Conservation (phyloP, 2,113 vertebrate species). For the Pachycephala philippinensis region DNA sequence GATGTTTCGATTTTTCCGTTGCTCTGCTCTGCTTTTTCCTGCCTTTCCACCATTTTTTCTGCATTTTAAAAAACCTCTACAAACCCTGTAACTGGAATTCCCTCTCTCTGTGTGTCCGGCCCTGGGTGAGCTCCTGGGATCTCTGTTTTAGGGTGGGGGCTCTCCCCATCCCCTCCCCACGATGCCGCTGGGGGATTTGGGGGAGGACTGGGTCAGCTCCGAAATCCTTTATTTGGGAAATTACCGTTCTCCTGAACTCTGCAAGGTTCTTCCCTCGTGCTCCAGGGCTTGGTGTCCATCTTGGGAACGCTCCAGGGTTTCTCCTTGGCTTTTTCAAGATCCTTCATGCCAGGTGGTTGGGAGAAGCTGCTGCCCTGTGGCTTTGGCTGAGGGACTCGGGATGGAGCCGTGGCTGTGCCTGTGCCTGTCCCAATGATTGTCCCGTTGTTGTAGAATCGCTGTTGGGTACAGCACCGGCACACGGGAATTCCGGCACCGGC, state of each 20-base stretch:
- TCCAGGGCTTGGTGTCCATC: not conserved
- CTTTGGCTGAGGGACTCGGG: not conserved
- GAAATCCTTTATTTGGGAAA: not conserved
- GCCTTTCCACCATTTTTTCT: not conserved
- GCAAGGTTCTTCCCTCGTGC: not conserved
- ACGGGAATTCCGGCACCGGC: not conserved
- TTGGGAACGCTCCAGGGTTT: not conserved
- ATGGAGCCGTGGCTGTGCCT: not conserved
- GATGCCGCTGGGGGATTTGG: not conserved
- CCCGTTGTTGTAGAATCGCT: accelerated
- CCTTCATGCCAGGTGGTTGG: accelerated
- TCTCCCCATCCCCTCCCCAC: accelerated
- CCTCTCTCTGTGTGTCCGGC: accelerated
- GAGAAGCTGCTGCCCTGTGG: not conserved
- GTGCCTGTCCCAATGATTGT: accelerated
- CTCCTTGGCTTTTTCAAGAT: not conserved
- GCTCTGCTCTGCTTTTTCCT: not conserved
- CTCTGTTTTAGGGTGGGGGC: not conserved
- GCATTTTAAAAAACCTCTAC: not conserved
- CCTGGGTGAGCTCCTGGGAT: accelerated
- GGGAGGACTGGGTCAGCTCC: not conserved
- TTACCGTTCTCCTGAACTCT: not conserved
- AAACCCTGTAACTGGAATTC: not conserved
- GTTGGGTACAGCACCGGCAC: not conserved
- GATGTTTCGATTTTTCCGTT: not conserved